These are phyloP conservation scores for Hydrozoanthus gracilis DNA, from an alignment of 92 coral and sea anemone species.

Conservation along the genomic window DNA sequence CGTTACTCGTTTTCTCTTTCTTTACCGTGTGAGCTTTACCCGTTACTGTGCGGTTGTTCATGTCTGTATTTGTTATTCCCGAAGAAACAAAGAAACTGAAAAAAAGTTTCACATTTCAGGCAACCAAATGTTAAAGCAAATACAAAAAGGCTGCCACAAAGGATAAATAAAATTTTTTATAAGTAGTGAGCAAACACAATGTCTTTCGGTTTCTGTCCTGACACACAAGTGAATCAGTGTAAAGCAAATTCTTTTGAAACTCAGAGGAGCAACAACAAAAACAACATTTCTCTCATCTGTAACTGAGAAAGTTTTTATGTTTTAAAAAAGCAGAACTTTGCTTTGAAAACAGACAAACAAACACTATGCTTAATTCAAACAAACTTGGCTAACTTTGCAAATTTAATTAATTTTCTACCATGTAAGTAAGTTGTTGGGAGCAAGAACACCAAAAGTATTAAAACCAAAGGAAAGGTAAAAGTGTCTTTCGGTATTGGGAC, in stretches of 20 bases:
- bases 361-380: neutral
- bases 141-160: neutral
- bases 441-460: neutral
- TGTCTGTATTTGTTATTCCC: too few species aligned
- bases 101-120: too few species aligned
- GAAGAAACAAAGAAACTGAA: neutral
- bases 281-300: too few species aligned
- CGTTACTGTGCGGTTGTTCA: neutral
- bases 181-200: neutral
- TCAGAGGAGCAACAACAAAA: too few species aligned
- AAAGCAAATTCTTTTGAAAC: too few species aligned
- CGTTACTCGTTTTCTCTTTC: too few species aligned
- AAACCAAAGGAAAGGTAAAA: neutral
- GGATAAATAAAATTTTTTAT: neutral
- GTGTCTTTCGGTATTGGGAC: conserved; percentile 6
- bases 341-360: neutral
- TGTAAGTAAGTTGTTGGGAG: neutral
- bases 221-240: too few species aligned
- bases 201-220: too few species aligned
- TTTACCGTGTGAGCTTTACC: too few species aligned
- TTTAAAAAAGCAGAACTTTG: too few species aligned
- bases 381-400: neutral
- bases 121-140: neutral
- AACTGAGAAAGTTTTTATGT: too few species aligned
- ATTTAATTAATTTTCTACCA: neutral